Conservation (phyloP, 2,888 invertebrate genomes). For the Drosophila melanosoma region DNA sequence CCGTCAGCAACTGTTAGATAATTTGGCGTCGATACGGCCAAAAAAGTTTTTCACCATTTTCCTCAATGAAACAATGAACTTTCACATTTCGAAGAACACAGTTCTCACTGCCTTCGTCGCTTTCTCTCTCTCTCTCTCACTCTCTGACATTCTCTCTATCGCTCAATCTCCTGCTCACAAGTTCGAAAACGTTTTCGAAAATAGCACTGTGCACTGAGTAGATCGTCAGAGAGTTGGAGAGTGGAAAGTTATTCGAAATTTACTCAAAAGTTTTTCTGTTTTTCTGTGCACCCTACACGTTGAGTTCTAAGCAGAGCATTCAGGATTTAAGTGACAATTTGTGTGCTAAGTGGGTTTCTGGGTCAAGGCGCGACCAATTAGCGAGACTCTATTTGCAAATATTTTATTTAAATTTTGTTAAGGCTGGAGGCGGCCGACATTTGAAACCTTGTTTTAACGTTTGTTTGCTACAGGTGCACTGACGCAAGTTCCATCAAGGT, state of each 20-base stretch:
- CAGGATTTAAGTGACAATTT: slow-evolving; percentile 25
- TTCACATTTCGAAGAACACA: slow-evolving; percentile 68
- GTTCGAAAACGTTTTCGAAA: slow-evolving; percentile 59
- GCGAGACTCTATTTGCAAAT: slow-evolving; percentile 20
- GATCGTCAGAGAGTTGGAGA: slow-evolving; percentile 5
- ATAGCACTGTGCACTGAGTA: slow-evolving; percentile 27
- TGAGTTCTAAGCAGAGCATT: slow-evolving; percentile 36
- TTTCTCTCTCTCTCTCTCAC: not conserved
- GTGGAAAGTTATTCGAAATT: slow-evolving; percentile 50
- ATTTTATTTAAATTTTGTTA: slow-evolving; percentile 12
- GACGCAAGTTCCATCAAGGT: slow-evolving; percentile 43
- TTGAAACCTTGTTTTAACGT: slow-evolving; percentile 5
- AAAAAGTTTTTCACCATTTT: slow-evolving; percentile 66
- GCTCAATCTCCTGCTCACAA: slow-evolving; percentile 7
- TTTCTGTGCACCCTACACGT: slow-evolving; percentile 59
- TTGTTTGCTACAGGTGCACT: slow-evolving; percentile 16
- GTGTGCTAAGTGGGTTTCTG: slow-evolving; percentile 62
- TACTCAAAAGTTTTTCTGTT: slow-evolving; percentile 58
- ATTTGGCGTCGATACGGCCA: slow-evolving; percentile 57
- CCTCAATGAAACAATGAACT: slow-evolving; percentile 81
- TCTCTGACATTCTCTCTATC: not conserved
- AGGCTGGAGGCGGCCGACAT: slow-evolving; percentile 20
- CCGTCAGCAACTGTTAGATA: slow-evolving; percentile 65
- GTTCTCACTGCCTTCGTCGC: slow-evolving; percentile 5
- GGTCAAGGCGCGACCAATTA: slow-evolving; percentile 67